These are phyloP conservation scores for Oxytorus armatus DNA, from an alignment of 2,888 invertebrate species.

Conservation along the genomic window DNA sequence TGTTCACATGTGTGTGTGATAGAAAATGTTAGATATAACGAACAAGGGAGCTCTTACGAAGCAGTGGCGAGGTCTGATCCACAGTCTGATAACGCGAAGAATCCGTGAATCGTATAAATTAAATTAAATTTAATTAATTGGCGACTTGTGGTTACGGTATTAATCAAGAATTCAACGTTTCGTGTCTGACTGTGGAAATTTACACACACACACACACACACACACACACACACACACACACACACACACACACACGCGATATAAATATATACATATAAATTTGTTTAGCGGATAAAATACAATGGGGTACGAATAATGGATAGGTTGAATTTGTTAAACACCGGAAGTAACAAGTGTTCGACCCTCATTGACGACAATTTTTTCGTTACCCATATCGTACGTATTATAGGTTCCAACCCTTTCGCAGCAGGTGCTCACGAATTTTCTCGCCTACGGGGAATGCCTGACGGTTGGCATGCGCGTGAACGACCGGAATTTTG, in stretches of 20 bases:
- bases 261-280: too few species aligned
- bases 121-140: slow-evolving; percentile 59
- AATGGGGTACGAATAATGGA: slow-evolving; percentile 18
- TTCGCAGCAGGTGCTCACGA: slow-evolving; percentile 63
- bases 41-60: slow-evolving; percentile 30
- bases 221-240: too few species aligned
- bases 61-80: slow-evolving; percentile 57
- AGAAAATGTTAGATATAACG: slow-evolving; percentile 40
- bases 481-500: slow-evolving; percentile 61
- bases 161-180: slow-evolving; percentile 55
- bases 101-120: slow-evolving; percentile 64
- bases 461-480: slow-evolving; percentile 4
- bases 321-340: slow-evolving; percentile 25
- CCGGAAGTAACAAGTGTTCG: slow-evolving; percentile 64
- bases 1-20: slow-evolving; percentile 32
- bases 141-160: slow-evolving; percentile 41
- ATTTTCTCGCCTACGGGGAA: slow-evolving; percentile 18
- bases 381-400: slow-evolving; percentile 19
- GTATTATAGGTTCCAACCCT: slow-evolving; percentile 50
- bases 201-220: too few species aligned
- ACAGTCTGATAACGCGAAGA: slow-evolving; percentile 58
- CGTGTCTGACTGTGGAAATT: slow-evolving; percentile 1
- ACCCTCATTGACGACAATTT: slow-evolving; percentile 57
- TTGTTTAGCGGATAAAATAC: not conserved
- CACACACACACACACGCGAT: too few species aligned